Evolutionary conservation across 2,888 invertebrate species (phyloP).

Genomic region (Escarpia spicata): DNA sequence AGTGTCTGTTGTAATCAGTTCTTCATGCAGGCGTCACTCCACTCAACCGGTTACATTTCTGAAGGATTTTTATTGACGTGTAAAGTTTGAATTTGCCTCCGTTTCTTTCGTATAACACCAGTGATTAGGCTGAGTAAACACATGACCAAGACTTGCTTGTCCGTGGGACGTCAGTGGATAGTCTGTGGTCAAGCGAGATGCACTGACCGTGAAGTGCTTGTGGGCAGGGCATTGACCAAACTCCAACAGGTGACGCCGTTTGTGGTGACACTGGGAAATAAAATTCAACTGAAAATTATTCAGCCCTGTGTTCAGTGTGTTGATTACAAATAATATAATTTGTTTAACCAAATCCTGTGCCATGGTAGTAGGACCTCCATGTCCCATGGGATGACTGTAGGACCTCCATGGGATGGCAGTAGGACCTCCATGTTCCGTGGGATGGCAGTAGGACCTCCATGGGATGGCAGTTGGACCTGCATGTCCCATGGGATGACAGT

Average conservation of each 20-base stretch:
- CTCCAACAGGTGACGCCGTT: not conserved
- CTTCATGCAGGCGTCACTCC: not conserved
- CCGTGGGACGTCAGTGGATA: not conserved
- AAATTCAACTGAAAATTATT: not conserved
- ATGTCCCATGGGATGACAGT: not conserved
- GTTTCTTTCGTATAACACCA: not conserved
- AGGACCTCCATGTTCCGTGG: too few relatives aligned
- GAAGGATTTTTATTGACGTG: not conserved
- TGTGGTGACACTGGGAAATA: not conserved
- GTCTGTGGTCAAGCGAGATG: not conserved
- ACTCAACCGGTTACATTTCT: not conserved
- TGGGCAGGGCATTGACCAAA: slow-evolving; percentile 11
- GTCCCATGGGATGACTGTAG: not conserved
- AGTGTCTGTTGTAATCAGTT: not conserved
- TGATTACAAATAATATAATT: not conserved
- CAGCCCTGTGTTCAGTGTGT: not conserved
- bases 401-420: too few relatives aligned
- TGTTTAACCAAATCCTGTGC: not conserved
- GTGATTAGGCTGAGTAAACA: not conserved
- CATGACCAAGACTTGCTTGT: not conserved
- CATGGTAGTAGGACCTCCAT: not conserved
- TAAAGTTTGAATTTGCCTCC: not conserved
- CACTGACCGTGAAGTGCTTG: not conserved
- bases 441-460: not conserved
- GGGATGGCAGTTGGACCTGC: not conserved